phyloP scores from a whole-genome alignment of 2,888 invertebrate species.

The Pomacea canaliculata region DNA sequence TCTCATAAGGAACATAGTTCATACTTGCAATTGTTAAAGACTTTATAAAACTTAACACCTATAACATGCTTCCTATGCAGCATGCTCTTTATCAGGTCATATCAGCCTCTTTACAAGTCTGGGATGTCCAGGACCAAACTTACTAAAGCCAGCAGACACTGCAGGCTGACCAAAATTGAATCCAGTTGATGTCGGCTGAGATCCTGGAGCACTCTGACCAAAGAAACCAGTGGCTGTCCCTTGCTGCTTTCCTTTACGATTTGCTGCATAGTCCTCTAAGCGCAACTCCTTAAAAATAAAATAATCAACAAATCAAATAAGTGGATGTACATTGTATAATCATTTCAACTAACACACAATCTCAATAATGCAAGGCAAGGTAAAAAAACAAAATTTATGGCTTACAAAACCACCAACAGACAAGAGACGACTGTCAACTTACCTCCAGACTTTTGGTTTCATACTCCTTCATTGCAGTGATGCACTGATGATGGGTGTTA shows the following conservation, averaged over 20 bases:
- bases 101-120: too few species aligned
- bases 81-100: too few species aligned
- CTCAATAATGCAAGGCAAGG: neutral
- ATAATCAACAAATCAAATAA: neutral
- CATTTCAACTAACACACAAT: neutral
- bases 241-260: constrained; percentile 81
- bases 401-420: too few species aligned
- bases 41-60: too few species aligned
- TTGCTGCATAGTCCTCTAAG: constrained; percentile 91
- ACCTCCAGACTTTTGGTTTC: constrained; percentile 91
- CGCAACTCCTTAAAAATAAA: constrained; percentile 79
- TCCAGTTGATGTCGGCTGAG: constrained; percentile 25
- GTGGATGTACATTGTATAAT: neutral
- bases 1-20: too few species aligned
- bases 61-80: too few species aligned
- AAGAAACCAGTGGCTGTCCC: constrained; percentile 63
- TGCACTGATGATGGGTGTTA: constrained; percentile 94
- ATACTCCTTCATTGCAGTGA: constrained; percentile 99
- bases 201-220: constrained; percentile 67
- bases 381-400: neutral
- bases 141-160: constrained; percentile 21
- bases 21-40: too few species aligned
- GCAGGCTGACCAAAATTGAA: constrained; percentile 31
- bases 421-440: constrained; percentile 10
- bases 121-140: neutral